Base-by-base conservation (phyloP, 2,113 vertebrate species). In the Danionella cerebrum region DNA sequence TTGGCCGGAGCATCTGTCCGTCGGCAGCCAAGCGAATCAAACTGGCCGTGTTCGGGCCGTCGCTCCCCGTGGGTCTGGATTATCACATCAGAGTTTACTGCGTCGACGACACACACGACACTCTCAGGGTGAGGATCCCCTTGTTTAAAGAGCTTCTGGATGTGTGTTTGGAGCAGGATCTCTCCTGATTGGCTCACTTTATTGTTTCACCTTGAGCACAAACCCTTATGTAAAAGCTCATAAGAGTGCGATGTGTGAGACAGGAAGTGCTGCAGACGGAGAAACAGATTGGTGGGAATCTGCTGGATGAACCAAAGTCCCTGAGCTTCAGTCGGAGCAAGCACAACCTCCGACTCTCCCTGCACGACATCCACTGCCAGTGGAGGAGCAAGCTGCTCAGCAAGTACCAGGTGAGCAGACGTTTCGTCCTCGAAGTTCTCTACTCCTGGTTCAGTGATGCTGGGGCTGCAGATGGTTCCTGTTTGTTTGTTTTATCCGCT, bases 301-400 rank as follows among this genome's bases (percentile, higher is more conserved):
- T 99, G 69, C 68, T 98, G 75, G 96, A 98, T 47, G 96, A 99
- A 82, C 95, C 96, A 72, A 98, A 98, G 89, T 89, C 91, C 54
- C 88, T 99, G 63, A 90, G 89, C 84, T 99, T 99, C 79, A 99
- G 95, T 84, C 92, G 95, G 84, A 99, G 94, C 79, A 93, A 91
- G 71, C 93, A 98, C 79, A 98, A 99, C 82, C 88, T 99, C 75
- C 93, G 96, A 72, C 83, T 98, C 6, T 98, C 96, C 12, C 87
- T 98, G 62, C 96, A 99, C 0, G 95, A 98, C 4, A 82, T 98
- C 12, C 93, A 96, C 80, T 90, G 90, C 1, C 84, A 94, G 75
- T 99, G 96, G 96, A 97, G 93, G 80, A 99, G 93, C 85, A 98
- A 97, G 80, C 78, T 98, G 22, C 85, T 96, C 73, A 94, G 94